phyloP scores from a whole-genome alignment of 2,113 vertebrate species.

The Aegotheles bennettii region DNA sequence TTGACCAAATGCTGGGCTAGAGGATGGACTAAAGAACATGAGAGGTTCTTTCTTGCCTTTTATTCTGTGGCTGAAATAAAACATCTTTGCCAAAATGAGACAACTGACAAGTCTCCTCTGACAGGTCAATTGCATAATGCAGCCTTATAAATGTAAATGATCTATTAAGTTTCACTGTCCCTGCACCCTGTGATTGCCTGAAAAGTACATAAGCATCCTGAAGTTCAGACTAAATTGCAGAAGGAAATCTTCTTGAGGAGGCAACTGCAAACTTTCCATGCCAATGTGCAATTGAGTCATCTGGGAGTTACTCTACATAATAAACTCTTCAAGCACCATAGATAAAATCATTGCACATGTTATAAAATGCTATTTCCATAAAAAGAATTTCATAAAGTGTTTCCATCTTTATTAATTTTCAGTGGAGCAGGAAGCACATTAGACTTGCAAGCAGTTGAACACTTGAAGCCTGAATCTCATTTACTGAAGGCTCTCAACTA shows the following conservation, averaged over 20 bases:
- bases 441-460: neutral
- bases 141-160: neutral
- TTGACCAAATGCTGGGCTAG: neutral
- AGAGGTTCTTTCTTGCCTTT: neutral
- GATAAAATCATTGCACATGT: neutral
- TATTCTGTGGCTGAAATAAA: neutral
- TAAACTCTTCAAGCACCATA: neutral
- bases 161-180: neutral
- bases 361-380: neutral
- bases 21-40: neutral
- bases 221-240: neutral
- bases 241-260: neutral
- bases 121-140: neutral
- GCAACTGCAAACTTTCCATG: neutral
- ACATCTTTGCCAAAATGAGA: neutral
- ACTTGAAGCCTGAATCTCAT: neutral
- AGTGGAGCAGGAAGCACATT: neutral
- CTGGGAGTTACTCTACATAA: neutral
- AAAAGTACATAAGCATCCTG: constrained; percentile 11
- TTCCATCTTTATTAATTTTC: constrained; percentile 22
- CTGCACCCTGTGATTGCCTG: neutral
- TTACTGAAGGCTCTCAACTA: neutral
- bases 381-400: neutral
- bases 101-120: neutral
- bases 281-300: neutral